Evolutionary conservation across 2,888 invertebrate species (phyloP), one percentile per base, ranked within the genome.

Genomic region (Xestia c-nigrum): DNA sequence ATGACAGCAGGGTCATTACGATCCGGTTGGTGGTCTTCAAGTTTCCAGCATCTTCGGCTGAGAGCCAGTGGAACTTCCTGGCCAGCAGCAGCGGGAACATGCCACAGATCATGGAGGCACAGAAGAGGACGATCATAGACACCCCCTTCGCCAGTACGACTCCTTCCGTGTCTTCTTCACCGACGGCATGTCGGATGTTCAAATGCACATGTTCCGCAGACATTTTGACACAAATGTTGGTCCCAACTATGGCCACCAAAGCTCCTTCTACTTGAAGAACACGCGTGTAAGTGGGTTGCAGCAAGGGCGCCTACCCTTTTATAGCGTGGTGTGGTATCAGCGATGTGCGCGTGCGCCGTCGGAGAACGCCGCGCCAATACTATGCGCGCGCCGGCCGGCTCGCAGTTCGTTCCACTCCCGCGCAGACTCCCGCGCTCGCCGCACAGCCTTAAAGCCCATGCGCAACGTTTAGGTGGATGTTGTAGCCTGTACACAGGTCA

Each of bases 111-210:
- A 98, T 97, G 63, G 99, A 98, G 38, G 98, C 97, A 76, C 97
- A 92, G 90, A 98, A 98, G 24, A 99, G 97, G 46, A 98, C 98
- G 63, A 97, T 95, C 98, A 99, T 98, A 2, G 99, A 97, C 7
- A 98, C 97, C 38, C 97, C 97, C 94, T 99, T 99, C 24, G 98
- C 98, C 52, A 97, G 88, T 38, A 98, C 91, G 14, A 98, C 96
- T 9, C 95, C 95, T 0, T 97, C 94, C 0, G 93, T 93, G 7
- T 96, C 95, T 31, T 89, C 65, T 38, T 78, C 88, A 55, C 14
- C 61, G 9, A 89, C 88, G 19, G 76, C 87, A 55, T 92, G 88
- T 14, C 87, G 81, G 57, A 91, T 89, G 59, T 91, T 85, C 55
- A 86, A 82, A 75, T 89, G 89, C 72, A 85, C 72, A 63, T 88